These are phyloP conservation scores for Cricetomys ansorgei DNA, from an alignment of 2,113 vertebrate species.

Conservation along the genomic window DNA sequence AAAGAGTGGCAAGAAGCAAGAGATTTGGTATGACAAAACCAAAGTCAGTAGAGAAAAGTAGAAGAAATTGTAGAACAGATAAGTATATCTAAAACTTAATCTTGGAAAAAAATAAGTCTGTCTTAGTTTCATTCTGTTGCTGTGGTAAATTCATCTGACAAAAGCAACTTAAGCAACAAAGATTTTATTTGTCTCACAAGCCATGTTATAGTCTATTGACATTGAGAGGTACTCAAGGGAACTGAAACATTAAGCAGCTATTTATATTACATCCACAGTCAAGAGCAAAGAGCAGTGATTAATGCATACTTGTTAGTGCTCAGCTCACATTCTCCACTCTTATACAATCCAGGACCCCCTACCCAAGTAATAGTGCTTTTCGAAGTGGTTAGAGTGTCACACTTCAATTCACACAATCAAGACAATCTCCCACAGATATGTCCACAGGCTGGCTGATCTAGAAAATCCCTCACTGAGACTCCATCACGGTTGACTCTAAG, in stretches of 20 bases:
- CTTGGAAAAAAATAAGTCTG: background rate
- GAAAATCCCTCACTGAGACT: background rate
- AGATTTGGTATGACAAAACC: background rate
- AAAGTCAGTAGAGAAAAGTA: background rate
- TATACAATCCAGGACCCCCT: background rate
- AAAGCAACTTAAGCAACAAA: background rate
- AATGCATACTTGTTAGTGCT: background rate
- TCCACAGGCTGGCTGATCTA: background rate
- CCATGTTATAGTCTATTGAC: background rate
- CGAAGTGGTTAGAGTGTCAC: background rate
- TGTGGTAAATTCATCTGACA: background rate
- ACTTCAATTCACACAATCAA: background rate
- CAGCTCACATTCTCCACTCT: background rate
- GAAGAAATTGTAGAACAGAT: background rate
- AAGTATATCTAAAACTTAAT: background rate
- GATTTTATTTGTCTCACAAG: background rate
- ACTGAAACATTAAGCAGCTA: background rate
- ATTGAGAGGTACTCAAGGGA: background rate
- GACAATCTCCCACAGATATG: no score
- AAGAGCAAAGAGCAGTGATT: background rate
- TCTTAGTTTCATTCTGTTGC: background rate
- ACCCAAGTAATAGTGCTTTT: background rate
- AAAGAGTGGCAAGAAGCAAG: background rate
- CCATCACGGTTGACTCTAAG: background rate
- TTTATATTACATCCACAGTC: background rate